Conservation (phyloP, 2,113 vertebrate species). For the Stictonetta naevosa region DNA sequence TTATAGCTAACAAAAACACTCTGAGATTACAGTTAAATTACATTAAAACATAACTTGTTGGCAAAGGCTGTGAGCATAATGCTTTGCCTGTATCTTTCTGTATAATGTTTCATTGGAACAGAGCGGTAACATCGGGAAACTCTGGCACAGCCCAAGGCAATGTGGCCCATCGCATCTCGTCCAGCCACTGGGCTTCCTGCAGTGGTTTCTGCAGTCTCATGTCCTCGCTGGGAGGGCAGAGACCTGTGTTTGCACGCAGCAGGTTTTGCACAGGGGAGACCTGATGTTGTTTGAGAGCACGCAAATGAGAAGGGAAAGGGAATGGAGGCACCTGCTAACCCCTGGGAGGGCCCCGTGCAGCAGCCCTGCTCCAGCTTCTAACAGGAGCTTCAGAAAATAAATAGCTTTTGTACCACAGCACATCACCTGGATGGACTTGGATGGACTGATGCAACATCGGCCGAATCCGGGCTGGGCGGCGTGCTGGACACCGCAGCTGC, state of each 20-base stretch:
- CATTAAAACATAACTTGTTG: conserved; percentile 76
- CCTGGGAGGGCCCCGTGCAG: neutral
- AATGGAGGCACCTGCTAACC: conserved; percentile 4
- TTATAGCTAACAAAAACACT: conserved; percentile 80
- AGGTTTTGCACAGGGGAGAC: neutral
- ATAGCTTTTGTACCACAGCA: neutral
- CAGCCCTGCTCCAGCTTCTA: neutral
- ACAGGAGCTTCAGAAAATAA: neutral
- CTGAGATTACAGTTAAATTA: conserved; percentile 80
- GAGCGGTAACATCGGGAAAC: neutral
- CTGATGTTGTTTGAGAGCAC: neutral
- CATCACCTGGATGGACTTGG: neutral
- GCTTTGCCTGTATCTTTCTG: conserved; percentile 65
- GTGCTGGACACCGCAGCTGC: neutral
- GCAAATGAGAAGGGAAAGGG: neutral
- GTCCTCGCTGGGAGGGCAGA: fast-evolving
- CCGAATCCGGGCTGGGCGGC: fast-evolving
- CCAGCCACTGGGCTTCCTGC: neutral
- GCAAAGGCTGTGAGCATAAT: conserved; percentile 65
- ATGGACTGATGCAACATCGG: neutral
- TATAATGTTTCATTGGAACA: conserved; percentile 57
- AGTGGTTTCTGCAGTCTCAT: neutral
- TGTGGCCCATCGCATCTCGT: fast-evolving
- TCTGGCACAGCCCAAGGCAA: neutral
- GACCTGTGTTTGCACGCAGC: neutral